phyloP scores from a whole-genome alignment of 2,888 invertebrate genomes.

The Abrostola triplasia region DNA sequence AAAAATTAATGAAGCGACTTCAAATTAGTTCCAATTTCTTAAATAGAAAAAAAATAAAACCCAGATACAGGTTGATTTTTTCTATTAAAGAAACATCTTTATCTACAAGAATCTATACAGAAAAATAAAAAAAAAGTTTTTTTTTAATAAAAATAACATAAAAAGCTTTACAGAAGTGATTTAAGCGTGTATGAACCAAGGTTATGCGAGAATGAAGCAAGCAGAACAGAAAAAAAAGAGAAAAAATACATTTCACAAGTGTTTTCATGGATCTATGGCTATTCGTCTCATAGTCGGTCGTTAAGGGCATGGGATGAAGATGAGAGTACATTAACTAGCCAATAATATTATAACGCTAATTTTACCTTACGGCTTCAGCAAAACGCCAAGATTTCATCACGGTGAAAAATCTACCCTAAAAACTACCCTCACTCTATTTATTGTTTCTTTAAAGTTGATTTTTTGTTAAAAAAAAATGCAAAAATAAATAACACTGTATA shows the following conservation, averaged over 20 bases:
- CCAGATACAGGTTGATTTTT: slow-evolving; percentile 6
- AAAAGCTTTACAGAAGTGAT: slow-evolving; percentile 67
- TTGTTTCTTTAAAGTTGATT: too few species aligned
- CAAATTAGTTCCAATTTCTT: slow-evolving; percentile 27
- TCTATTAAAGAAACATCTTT: slow-evolving; percentile 35
- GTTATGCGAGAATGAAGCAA: slow-evolving; percentile 78
- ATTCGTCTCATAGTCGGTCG: slow-evolving; percentile 26
- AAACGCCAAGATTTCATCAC: not conserved
- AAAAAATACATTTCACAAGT: slow-evolving; percentile 25
- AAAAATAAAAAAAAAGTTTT: slow-evolving; percentile 38
- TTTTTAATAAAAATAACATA: slow-evolving; percentile 57
- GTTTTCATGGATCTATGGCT: not conserved
- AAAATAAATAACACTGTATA: too few species aligned
- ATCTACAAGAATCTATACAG: slow-evolving; percentile 58
- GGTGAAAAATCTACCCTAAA: slow-evolving; percentile 1
- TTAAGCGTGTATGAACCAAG: slow-evolving; percentile 68
- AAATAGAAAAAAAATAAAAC: slow-evolving; percentile 25
- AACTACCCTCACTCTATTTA: not conserved
- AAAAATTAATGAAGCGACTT: slow-evolving; percentile 1
- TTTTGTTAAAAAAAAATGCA: too few species aligned
- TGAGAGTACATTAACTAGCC: slow-evolving; percentile 40
- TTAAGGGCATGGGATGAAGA: slow-evolving; percentile 36
- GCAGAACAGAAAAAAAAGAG: slow-evolving; percentile 57
- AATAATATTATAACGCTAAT: slow-evolving; percentile 14
- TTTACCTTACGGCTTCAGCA: slow-evolving; percentile 29